Conservation (phyloP, 2,113 vertebrate genomes). For the Cervus canadensis region DNA sequence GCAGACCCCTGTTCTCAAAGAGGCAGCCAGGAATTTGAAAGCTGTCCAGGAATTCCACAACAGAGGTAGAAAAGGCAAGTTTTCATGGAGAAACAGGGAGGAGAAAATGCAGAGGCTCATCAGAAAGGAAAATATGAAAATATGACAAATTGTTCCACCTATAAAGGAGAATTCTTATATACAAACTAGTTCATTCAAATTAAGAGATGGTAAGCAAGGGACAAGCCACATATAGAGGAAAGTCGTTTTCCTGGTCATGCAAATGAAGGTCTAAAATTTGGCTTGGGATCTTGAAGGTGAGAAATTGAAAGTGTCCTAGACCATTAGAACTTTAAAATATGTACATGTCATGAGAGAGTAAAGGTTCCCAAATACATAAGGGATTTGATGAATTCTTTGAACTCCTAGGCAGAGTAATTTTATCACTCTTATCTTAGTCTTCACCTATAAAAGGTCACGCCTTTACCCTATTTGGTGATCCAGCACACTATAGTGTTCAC, state of each 20-base stretch:
- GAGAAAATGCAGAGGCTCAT: background rate
- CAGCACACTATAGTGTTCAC: background rate
- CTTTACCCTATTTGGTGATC: background rate
- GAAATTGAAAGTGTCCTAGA: background rate
- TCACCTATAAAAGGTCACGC: background rate
- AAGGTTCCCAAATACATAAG: background rate
- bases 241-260: background rate
- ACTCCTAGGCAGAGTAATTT: background rate
- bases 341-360: background rate
- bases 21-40: background rate
- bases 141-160: background rate
- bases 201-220: background rate
- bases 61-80: background rate
- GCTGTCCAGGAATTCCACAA: background rate
- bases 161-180: background rate
- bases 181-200: background rate
- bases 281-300: background rate
- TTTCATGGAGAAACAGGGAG: background rate
- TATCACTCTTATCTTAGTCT: background rate
- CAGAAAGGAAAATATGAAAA: background rate
- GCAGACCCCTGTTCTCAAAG: background rate
- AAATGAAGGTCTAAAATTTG: background rate
- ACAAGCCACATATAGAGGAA: background rate
- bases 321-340: background rate
- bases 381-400: background rate